Evolutionary conservation across 2,888 invertebrate genomes (phyloP).

Genomic region (Gastracanthus pulcherrimus): DNA sequence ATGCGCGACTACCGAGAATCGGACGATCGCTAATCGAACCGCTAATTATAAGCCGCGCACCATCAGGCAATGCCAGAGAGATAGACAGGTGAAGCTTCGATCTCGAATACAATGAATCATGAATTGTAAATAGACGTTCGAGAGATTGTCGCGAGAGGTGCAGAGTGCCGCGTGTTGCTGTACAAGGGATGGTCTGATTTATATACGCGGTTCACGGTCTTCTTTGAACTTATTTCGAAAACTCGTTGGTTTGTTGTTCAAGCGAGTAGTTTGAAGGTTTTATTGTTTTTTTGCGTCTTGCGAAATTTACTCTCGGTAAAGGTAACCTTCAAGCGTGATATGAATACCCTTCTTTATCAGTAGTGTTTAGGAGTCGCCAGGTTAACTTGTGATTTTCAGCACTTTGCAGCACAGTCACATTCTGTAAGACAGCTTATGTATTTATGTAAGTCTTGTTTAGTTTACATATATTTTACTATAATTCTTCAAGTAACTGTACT

Average conservation of each 20-base stretch:
- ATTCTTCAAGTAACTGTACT: no score
- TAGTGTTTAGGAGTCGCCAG: no score
- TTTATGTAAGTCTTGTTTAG: no score
- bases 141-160: not conserved
- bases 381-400: no score
- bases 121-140: conserved; percentile 43
- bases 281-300: no score
- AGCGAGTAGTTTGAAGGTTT: not conserved
- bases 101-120: conserved; percentile 40
- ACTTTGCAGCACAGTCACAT: no score
- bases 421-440: no score
- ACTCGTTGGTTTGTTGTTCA: not conserved
- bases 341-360: no score
- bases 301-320: no score
- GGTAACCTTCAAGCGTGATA: no score
- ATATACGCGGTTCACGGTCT: conserved; percentile 11
- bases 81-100: not conserved
- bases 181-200: not conserved
- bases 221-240: conserved; percentile 5
- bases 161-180: not conserved
- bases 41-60: conserved; percentile 46
- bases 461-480: no score
- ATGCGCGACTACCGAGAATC: conserved; percentile 31
- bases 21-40: conserved; percentile 30
- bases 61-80: no score